These are phyloP conservation scores for Physeter macrocephalus DNA, from an alignment of 2,113 vertebrate genomes.

Conservation along the genomic window DNA sequence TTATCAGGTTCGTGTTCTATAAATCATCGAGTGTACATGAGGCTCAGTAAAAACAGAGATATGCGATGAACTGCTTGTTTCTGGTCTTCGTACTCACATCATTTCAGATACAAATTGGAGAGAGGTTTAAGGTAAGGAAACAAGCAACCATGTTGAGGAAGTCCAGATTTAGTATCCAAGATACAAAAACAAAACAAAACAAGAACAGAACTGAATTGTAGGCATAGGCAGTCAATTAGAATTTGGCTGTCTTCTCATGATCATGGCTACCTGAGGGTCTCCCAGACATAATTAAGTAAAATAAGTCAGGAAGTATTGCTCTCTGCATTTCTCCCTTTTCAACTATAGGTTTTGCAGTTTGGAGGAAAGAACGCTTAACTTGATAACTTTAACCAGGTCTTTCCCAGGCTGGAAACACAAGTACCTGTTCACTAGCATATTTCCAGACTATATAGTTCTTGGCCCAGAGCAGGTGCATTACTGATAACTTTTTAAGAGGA, in stretches of 20 bases:
- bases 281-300: background rate
- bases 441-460: background rate
- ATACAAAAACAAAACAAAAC: background rate
- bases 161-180: background rate
- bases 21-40: background rate
- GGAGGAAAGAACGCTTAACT: background rate
- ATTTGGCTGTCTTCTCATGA: background rate
- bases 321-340: background rate
- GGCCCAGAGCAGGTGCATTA: background rate
- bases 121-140: background rate
- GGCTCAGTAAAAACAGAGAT: background rate
- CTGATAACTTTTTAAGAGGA: background rate
- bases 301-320: background rate
- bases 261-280: background rate
- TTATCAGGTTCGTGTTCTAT: background rate
- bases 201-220: background rate
- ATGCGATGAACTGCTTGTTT: background rate
- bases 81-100: background rate
- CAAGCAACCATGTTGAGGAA: background rate
- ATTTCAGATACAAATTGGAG: background rate
- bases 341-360: background rate
- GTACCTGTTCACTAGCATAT: background rate
- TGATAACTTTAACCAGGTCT: background rate
- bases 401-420: background rate
- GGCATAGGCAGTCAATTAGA: background rate